Evolutionary conservation across 1,140 invertebrate genomes (phyloP).

Genomic region (Megalopta genalis): DNA sequence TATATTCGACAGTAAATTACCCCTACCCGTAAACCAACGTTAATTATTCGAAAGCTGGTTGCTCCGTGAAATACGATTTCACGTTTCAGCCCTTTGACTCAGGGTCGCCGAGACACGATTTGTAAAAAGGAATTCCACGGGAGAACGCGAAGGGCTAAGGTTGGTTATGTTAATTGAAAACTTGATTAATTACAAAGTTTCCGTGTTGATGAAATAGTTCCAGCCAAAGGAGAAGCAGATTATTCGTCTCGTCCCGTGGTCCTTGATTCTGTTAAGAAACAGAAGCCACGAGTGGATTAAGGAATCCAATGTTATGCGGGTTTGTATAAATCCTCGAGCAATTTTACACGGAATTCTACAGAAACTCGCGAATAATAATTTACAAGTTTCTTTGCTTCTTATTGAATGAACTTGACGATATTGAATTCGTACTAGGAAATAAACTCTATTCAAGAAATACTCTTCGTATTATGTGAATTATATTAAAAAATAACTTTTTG

Average conservation of each 20-base stretch:
- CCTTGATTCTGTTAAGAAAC: not conserved
- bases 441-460: not conserved
- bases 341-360: not conserved
- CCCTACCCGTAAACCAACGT: no score
- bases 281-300: not conserved
- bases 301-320: not conserved
- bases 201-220: conserved; percentile 15
- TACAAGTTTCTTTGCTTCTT: no score
- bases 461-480: no score
- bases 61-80: not conserved
- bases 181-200: conserved; percentile 26
- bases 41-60: not conserved
- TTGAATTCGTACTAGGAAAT: not conserved
- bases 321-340: not conserved
- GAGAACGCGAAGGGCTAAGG: not conserved
- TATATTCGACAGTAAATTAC: no score
- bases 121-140: not conserved
- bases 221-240: not conserved
- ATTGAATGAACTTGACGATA: not conserved
- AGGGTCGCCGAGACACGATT: not conserved
- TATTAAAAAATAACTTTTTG: no score
- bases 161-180: conserved; percentile 25
- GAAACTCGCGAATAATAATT: no score
- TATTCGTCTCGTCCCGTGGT: not conserved
- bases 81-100: not conserved